Evolutionary conservation across 2,888 invertebrate species (phyloP).

Genomic region (Sphaerophoria taeniata): DNA sequence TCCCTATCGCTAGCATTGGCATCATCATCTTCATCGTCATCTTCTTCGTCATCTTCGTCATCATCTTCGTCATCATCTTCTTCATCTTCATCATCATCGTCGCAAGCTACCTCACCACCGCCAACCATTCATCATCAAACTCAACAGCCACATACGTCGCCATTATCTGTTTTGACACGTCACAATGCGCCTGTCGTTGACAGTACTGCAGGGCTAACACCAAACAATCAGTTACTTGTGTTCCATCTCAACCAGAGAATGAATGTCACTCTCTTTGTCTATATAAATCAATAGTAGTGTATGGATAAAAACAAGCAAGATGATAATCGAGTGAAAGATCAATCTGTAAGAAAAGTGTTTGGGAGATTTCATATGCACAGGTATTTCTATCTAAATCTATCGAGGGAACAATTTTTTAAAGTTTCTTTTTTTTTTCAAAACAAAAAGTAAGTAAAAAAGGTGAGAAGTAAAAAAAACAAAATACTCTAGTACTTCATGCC

Average conservation of each 20-base stretch:
- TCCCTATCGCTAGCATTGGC: constrained; percentile 64
- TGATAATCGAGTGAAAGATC: too few relatives aligned
- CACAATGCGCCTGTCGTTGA: constrained; percentile 46
- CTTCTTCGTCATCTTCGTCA: constrained; percentile 64
- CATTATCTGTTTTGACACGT: constrained; percentile 58
- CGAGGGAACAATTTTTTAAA: too few relatives aligned
- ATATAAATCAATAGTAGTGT: too few relatives aligned
- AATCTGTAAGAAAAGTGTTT: too few relatives aligned
- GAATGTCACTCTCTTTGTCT: constrained; percentile 63
- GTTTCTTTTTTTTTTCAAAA: too few relatives aligned
- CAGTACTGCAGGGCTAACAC: constrained; percentile 54
- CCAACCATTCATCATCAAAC: constrained; percentile 62
- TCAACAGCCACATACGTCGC: constrained; percentile 59
- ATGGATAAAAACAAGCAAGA: too few relatives aligned
- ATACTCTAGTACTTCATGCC: too few relatives aligned
- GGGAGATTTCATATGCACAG: too few relatives aligned
- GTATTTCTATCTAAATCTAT: too few relatives aligned
- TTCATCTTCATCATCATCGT: constrained; percentile 65
- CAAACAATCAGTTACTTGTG: constrained; percentile 56
- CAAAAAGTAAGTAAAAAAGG: too few relatives aligned
- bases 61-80: constrained; percentile 67
- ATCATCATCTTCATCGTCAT: constrained; percentile 67
- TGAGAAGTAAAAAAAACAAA: too few relatives aligned
- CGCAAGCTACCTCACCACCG: constrained; percentile 66
- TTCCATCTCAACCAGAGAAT: constrained; percentile 61